Base-by-base conservation (phyloP, 2,113 vertebrate genomes). In the Ciconia maguari region DNA sequence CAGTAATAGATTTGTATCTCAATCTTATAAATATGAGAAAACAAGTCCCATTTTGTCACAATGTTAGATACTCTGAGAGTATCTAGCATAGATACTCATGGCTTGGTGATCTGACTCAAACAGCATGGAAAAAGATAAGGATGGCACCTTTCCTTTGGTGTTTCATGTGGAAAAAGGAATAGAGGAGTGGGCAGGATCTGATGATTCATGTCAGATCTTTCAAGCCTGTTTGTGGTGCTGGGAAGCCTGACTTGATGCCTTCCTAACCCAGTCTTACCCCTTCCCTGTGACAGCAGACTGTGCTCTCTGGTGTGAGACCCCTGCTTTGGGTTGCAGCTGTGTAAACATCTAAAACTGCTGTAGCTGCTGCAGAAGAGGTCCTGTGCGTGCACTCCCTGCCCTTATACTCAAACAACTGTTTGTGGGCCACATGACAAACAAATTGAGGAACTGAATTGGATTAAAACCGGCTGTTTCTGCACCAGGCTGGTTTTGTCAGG, bases 61-160 rank as follows among this genome's bases (percentile, higher is more conserved):
- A 5, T n/a, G 7, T 32, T 25, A 3, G 38, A 2, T 25, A 5
- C 51, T 77, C 11, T 10, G 57, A 18, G 57, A 49, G 60, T 2
- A 3, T 26, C 10, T 32, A 7, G 30, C 13, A 1, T 4, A 10
- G 51, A 16, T 21, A 1, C 24, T 26, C 21, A 0, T 5, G 9
- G 46, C 49, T n/a, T 36, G 44, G 30, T 48, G 92, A 29, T 14
- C 30, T 38, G 68, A 48, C 54, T 71, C 80, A 10, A 11, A 19
- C 8, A 16, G 38, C 18, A 2, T 3, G 25, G 57, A 19, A 18
- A n/a, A 18, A n/a, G 70, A 7, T 16, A 9, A 61, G 54, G 72
- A 7, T 38, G 54, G 62, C 46, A 49, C 55, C 60, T 84, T 66
- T 29, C 36, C 42, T 17, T 25, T 10, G 48, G 25, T 25, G 58